A percentile compares a stretch with the other conserved stretches of the same genome.
Evolutionary conservation across 2,113 vertebrate species (phyloP).

Genomic region (Lophura nycthemera): DNA sequence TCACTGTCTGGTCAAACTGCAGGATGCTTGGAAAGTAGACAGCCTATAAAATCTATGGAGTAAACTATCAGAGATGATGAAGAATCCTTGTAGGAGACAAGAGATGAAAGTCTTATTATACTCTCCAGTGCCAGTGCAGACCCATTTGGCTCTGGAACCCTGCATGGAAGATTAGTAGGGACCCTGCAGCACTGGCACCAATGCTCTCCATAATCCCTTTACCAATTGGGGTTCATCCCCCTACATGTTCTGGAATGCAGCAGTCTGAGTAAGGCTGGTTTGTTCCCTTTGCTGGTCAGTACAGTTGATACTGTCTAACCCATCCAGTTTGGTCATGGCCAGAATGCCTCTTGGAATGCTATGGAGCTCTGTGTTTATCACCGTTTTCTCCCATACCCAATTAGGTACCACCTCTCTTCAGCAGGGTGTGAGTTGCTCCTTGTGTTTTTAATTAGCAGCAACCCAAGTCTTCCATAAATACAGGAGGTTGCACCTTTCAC

Average conservation of each 20-base stretch:
- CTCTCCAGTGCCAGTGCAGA: neutral
- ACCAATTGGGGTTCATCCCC: neutral
- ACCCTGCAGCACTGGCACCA: neutral
- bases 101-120: slow-evolving; percentile 8
- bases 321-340: neutral
- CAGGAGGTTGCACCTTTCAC: neutral
- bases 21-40: slow-evolving; percentile 44
- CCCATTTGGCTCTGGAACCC: neutral
- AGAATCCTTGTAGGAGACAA: slow-evolving; percentile 32
- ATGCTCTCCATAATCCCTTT: neutral
- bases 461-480: neutral
- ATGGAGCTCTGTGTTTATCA: neutral
- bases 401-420: neutral
- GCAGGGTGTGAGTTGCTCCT: neutral
- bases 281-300: neutral
- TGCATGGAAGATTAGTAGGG: neutral
- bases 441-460: rapidly evolving
- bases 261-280: rapidly evolving
- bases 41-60: slow-evolving; percentile 33
- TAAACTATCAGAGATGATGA: slow-evolving; percentile 29
- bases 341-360: neutral
- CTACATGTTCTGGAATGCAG: neutral
- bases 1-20: slow-evolving; percentile 49
- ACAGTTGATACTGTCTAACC: neutral
- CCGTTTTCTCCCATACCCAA: neutral